These are phyloP conservation scores for Ptilodon capucinus DNA, from an alignment of 2,888 invertebrate species.

Conservation along the genomic window DNA sequence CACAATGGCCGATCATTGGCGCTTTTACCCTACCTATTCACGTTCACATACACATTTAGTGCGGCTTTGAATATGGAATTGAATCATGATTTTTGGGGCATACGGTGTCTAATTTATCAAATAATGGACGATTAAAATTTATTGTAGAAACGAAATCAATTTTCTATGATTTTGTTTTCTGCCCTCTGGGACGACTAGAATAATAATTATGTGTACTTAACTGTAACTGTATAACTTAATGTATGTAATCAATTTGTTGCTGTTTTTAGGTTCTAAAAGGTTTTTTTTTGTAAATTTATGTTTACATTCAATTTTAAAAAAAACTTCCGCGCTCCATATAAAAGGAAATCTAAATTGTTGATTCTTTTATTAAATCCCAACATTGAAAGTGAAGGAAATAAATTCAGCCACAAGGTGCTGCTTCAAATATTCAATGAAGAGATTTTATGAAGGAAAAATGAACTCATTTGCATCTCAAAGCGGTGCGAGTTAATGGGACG, in stretches of 20 bases:
- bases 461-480: conserved; percentile 79
- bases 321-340: conserved; percentile 11
- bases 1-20: conserved; percentile 72
- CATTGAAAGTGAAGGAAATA: conserved; percentile 59
- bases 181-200: too few species aligned
- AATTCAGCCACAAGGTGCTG: conserved; percentile 65
- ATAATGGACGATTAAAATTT: not conserved
- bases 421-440: conserved; percentile 77
- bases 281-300: too few species aligned
- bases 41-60: conserved; percentile 35
- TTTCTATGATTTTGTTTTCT: too few species aligned
- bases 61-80: conserved; percentile 36
- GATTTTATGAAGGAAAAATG: conserved; percentile 73
- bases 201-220: too few species aligned
- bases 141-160: not conserved
- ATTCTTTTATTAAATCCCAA: conserved; percentile 44
- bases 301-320: too few species aligned
- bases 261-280: too few species aligned
- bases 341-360: conserved; percentile 33
- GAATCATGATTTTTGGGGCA: conserved; percentile 23
- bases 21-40: conserved; percentile 65
- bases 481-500: conserved; percentile 71
- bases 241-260: too few species aligned
- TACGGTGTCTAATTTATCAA: conserved; percentile 20
- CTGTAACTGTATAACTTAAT: too few species aligned